Base-by-base conservation (phyloP, 1,140 invertebrate species). In the Polypedilum pembai region DNA sequence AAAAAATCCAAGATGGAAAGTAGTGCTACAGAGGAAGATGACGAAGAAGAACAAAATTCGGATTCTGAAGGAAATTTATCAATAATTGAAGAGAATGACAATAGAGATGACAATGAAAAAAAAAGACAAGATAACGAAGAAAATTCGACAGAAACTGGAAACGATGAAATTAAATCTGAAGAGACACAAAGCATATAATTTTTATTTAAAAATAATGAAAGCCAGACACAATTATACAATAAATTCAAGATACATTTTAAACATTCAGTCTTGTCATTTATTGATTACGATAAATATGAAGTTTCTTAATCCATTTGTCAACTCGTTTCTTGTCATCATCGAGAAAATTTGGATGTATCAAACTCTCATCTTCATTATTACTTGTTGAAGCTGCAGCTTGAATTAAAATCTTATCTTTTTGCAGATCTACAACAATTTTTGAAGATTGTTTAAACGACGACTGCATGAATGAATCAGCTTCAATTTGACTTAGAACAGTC, bases 1-100 rank as follows among this genome's bases (percentile, higher is more conserved):
- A 87, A 88, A 81, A 85, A 83, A 77, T 76, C 82, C 41, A 87
- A 85, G 79, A 77, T 74, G 75, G 75, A 77, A 75, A 81, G 77
- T 78, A 74, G 78, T n/a, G 45, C 74, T 40, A 77, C 73, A 73
- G 73, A 76, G 24, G 73, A 75, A 20, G 41, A 74, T 4, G 74
- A 45, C 15, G 75, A 75, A 12, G 72, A 74, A 41, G 79, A 78
- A 74, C 80, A 81, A 75, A 79, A 83, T 75, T 82, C 82, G 41
- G 78, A 80, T 18, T 76, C 75, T 77, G 80, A 73, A 10, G 10
- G 8, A 73, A 24, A 20, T 40, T 5, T 12, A 73, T 21, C 17
- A 24, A 3, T 73, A 75, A 78, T 69, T 76, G 17, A 18, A 74
- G 63, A 45, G 10, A 33, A 73, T 56, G n/a, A 15, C 15, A 8